Conservation (phyloP, 2,888 invertebrate species). For the Cheilosia impressa region DNA sequence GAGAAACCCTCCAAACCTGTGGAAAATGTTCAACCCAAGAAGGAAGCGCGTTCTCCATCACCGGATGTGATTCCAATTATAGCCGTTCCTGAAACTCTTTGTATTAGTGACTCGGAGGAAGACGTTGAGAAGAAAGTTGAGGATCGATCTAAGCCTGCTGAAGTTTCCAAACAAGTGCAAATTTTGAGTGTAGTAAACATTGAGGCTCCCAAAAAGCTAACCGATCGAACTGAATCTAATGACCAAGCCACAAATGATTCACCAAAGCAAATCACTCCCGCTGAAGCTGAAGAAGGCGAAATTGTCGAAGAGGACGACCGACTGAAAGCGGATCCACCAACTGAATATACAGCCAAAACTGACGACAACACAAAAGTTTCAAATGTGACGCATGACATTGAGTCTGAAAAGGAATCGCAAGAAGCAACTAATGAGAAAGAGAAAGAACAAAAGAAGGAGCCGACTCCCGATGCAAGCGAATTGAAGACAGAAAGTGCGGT, state of each 20-base stretch:
- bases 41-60: slow-evolving; percentile 79
- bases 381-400: background rate
- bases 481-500: slow-evolving; percentile 73
- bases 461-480: slow-evolving; percentile 43
- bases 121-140: slow-evolving; percentile 81
- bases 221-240: slow-evolving; percentile 7
- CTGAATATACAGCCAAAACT: background rate
- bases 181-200: slow-evolving; percentile 61
- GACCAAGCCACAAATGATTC: slow-evolving; percentile 32
- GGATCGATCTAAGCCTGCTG: background rate
- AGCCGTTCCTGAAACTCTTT: slow-evolving; percentile 84
- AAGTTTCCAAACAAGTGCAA: slow-evolving; percentile 13
- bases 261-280: background rate
- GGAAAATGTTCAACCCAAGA: slow-evolving; percentile 16
- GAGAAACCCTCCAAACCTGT: slow-evolving; percentile 48
- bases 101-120: slow-evolving; percentile 84
- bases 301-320: slow-evolving; percentile 58
- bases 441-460: slow-evolving; percentile 79
- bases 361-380: slow-evolving; percentile 68
- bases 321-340: background rate
- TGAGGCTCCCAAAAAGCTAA: background rate
- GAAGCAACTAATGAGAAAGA: slow-evolving; percentile 80
- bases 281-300: slow-evolving; percentile 73
- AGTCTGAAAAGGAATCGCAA: slow-evolving; percentile 72
- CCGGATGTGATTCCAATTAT: slow-evolving; percentile 83